Evolutionary conservation across 2,797 vertebrate genomes (phyloP).

Genomic region (Echiichthys vipera): DNA sequence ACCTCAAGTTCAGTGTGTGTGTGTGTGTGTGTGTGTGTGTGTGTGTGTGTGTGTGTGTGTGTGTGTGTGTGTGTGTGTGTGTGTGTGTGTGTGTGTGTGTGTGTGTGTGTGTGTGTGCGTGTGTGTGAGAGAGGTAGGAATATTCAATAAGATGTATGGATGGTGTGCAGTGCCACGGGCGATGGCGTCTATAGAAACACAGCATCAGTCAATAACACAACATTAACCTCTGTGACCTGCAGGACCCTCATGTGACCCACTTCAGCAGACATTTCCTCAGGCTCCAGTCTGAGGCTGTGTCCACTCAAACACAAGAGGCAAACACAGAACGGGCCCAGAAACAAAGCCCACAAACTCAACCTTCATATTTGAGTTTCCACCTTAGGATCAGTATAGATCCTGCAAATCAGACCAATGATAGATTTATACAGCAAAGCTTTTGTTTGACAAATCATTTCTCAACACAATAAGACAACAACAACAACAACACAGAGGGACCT

Average conservation of each 20-base stretch:
- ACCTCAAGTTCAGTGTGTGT: no score
- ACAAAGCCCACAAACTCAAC: neutral
- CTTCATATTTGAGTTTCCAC: no score
- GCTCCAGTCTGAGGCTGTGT: no score
- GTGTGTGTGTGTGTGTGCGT: neutral
- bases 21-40: no score
- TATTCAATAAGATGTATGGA: slow-evolving; percentile 40
- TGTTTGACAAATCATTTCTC: neutral
- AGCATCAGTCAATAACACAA: neutral
- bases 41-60: no score
- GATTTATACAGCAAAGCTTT: neutral
- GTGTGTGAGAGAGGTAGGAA: neutral
- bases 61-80: neutral
- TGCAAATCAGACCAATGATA: neutral
- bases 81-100: neutral
- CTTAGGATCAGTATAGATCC: neutral
- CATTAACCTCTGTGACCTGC: neutral
- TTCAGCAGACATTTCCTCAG: no score
- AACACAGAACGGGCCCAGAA: neutral
- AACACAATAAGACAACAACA: neutral
- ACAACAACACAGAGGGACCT: neutral
- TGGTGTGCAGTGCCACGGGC: neutral
- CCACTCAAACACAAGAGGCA: neutral
- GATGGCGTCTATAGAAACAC: neutral
- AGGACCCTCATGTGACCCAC: neutral